phyloP scores from a whole-genome alignment of 1,140 invertebrate species.

The Cotesia typhae region DNA sequence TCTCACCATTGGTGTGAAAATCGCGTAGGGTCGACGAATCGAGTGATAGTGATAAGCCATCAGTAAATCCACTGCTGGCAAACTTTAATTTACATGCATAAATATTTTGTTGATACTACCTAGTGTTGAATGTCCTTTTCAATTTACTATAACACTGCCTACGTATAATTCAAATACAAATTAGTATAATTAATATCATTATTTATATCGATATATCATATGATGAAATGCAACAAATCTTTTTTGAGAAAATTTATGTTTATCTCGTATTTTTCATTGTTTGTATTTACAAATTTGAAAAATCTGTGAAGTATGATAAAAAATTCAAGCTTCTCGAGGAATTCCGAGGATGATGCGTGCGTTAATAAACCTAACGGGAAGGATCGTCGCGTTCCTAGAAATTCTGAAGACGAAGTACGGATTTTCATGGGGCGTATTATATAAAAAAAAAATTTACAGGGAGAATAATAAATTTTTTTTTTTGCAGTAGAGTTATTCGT shows the following conservation, averaged over 20 bases:
- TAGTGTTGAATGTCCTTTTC: not conserved
- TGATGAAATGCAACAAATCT: no score
- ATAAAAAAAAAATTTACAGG: slow-evolving; percentile 19
- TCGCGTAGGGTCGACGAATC: slow-evolving; percentile 12
- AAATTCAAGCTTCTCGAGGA: slow-evolving; percentile 24
- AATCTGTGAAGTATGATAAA: slow-evolving; percentile 36
- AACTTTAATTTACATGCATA: not conserved
- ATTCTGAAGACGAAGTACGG: not conserved
- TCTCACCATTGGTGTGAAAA: not conserved
- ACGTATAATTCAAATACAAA: not conserved
- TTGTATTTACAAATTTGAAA: not conserved
- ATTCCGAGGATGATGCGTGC: slow-evolving; percentile 17
- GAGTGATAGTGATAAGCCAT: not conserved
- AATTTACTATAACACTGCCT: no score
- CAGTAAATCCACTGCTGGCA: not conserved
- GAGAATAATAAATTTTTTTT: not conserved
- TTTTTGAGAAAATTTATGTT: no score
- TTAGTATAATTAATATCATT: no score
- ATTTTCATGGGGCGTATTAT: slow-evolving; percentile 8
- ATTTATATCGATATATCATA: no score
- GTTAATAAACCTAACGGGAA: slow-evolving; percentile 34
- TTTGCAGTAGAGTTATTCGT: no score
- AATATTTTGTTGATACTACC: not conserved
- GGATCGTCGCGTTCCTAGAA: not conserved
- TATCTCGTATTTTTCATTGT: no score